Percentiles rank a stretch among this genome's conserved stretches.
These are phyloP conservation scores for Holothuria glaberrima DNA, from an alignment of 35 echinoderm and acorn worm species.

Conservation along the genomic window DNA sequence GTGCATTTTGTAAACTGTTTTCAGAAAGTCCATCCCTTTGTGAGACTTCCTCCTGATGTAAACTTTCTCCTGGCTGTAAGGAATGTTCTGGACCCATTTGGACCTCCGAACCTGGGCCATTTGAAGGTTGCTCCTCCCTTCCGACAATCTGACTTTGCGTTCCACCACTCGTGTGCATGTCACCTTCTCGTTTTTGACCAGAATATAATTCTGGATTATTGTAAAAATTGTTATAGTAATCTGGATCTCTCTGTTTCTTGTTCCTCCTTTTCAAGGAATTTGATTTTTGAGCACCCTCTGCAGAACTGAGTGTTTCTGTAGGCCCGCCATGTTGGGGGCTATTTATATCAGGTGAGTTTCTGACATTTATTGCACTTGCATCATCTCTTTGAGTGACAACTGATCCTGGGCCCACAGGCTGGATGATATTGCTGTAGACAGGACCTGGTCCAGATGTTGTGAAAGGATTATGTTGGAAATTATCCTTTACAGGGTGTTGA, in stretches of 20 bases:
- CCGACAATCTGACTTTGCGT: too few species aligned
- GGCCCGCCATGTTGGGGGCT: neutral
- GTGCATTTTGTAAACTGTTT: constrained; percentile 29
- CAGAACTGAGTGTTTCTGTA: neutral
- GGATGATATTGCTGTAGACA: constrained; percentile 26
- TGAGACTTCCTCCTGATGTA: neutral
- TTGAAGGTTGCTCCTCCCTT: neutral
- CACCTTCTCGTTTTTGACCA: neutral
- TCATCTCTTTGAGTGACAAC: neutral
- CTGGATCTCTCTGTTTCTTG: constrained; percentile 84
- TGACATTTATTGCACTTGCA: constrained; percentile 34
- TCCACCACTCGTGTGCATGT: neutral
- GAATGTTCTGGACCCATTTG: neutral
- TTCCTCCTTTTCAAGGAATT: constrained; percentile 71
- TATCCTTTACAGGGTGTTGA: too few species aligned
- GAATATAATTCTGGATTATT: constrained; percentile 49
- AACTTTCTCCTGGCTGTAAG: neutral
- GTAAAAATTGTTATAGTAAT: constrained; percentile 76
- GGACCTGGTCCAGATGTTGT: neutral
- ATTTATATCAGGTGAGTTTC: neutral
- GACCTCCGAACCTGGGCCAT: neutral
- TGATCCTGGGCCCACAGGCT: neutral
- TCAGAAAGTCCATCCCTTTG: too few species aligned
- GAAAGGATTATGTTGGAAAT: neutral
- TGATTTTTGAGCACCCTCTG: constrained; percentile 23